Base-by-base conservation (phyloP, 2,888 invertebrate species). In the Matsumyia berberina region DNA sequence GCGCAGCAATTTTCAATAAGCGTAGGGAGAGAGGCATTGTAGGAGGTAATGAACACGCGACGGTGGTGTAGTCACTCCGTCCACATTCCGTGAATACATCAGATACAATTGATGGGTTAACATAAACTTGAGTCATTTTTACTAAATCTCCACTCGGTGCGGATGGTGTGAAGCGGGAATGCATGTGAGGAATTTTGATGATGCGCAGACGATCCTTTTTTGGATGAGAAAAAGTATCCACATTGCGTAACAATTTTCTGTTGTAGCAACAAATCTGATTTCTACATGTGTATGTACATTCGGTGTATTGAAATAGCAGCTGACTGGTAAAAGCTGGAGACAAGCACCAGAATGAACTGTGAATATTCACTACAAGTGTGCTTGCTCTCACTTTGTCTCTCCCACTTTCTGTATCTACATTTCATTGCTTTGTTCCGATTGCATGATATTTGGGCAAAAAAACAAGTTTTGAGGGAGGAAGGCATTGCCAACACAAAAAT, bases 51-150 rank as follows among this genome's bases (percentile, higher is more conserved):
- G 19, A 74, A 42, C 55, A 64, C 29, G 19, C 44, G 33, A 53
- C 15, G 44, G 37, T 24, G 24, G n/a, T 24, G 24, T 58, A 37
- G 24, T 49, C 37, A 44, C 39, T 57, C 51, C 19, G 7, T 44
- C 19, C 46, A 78, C 72, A 77, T 72, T 72, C 77, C 72, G 72
- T 42, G 46, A 73, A 73, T 78, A 67, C 67, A 44, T 62, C 62
- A 64, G 67, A 83, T 49, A 29, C 78, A 62, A 31, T 55, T 73
- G 78, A 62, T 83, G 73, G 78, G 83, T 62, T 51, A 44, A 62
- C 73, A 78, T 73, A 73, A 73, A 69, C 37, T 70, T 11, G 46
- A 51, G 35, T 64, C 44, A 35, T 55, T 58, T 72, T n/a, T 17
- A 53, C 29, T 4, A 33, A 55, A 12, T 24, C 4, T 4, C 53